Evolutionary conservation across 2,113 vertebrate species (phyloP).

Genomic region (Cichladusa arquata): DNA sequence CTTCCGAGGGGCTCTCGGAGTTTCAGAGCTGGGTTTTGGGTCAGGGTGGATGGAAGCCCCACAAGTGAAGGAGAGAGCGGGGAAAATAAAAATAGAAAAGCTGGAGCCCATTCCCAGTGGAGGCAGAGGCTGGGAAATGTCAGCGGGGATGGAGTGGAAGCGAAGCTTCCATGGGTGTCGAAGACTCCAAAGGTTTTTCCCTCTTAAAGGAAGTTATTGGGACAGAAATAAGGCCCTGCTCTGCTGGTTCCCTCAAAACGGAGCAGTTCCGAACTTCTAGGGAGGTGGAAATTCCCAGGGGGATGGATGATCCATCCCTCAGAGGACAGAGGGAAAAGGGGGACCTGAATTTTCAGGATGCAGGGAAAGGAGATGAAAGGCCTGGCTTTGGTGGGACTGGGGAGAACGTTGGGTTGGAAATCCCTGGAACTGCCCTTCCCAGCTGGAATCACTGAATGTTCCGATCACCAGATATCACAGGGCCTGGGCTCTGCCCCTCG

Average conservation of each 20-base stretch:
- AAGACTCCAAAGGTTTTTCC: background rate
- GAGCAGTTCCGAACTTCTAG: background rate
- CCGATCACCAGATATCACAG: rapidly evolving
- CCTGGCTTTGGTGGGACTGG: no score
- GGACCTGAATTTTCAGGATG: background rate
- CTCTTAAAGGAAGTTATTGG: background rate
- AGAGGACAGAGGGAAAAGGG: background rate
- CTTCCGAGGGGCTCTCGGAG: conserved; percentile 8
- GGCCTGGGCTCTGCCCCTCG: rapidly evolving
- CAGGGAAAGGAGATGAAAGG: background rate
- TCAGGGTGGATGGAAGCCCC: background rate
- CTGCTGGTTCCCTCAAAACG: background rate
- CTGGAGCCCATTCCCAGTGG: background rate
- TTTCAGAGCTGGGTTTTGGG: background rate
- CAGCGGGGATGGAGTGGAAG: background rate
- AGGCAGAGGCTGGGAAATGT: background rate
- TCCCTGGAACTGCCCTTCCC: background rate
- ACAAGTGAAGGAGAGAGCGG: background rate
- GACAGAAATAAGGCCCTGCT: background rate
- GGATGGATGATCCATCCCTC: background rate
- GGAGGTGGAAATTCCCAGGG: background rate
- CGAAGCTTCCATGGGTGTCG: background rate
- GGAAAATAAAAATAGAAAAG: background rate
- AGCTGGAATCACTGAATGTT: rapidly evolving
- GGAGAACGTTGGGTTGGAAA: rapidly evolving